Percentiles rank a stretch among this genome's conserved stretches.
Conservation (phyloP, 2,797 vertebrate genomes). For the Erpetoichthys calabaricus region DNA sequence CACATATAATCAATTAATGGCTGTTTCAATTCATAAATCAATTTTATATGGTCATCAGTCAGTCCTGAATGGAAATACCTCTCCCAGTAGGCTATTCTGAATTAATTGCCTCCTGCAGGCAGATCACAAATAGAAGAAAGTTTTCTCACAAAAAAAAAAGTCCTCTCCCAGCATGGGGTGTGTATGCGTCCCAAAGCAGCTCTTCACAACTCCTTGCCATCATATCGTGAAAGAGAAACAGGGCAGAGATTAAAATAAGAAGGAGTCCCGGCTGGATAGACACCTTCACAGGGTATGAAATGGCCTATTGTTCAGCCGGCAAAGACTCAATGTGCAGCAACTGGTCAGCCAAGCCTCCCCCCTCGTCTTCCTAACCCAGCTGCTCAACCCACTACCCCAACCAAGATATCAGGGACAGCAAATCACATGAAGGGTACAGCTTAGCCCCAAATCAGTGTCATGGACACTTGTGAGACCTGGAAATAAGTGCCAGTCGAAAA, state of each 20-base stretch:
- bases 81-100: slow-evolving; percentile 64
- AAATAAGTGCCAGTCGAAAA: too few relatives aligned
- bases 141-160: slow-evolving; percentile 51
- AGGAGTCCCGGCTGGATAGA: slow-evolving; percentile 39
- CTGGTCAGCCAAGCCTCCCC: too few relatives aligned
- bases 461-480: too few relatives aligned
- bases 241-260: slow-evolving; percentile 8
- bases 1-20: slow-evolving; percentile 97
- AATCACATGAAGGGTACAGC: too few relatives aligned
- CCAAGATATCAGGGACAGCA: too few relatives aligned
- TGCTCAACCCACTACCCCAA: too few relatives aligned
- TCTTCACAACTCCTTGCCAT: not conserved
- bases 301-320: slow-evolving; percentile 31
- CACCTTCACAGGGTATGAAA: slow-evolving; percentile 38
- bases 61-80: slow-evolving; percentile 80
- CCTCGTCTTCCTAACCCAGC: too few relatives aligned
- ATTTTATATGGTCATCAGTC: slow-evolving; percentile 99
- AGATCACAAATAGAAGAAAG: slow-evolving; percentile 40
- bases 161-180: slow-evolving; percentile 44
- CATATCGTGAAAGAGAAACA: not conserved
- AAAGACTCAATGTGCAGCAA: too few relatives aligned
- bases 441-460: too few relatives aligned
- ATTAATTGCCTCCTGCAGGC: slow-evolving; percentile 59
- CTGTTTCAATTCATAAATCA: slow-evolving; percentile 91
- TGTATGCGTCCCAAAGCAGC: slow-evolving; percentile 4